Evolutionary conservation across 2,888 invertebrate species (phyloP).

Genomic region (Ichneumoninae sp.): DNA sequence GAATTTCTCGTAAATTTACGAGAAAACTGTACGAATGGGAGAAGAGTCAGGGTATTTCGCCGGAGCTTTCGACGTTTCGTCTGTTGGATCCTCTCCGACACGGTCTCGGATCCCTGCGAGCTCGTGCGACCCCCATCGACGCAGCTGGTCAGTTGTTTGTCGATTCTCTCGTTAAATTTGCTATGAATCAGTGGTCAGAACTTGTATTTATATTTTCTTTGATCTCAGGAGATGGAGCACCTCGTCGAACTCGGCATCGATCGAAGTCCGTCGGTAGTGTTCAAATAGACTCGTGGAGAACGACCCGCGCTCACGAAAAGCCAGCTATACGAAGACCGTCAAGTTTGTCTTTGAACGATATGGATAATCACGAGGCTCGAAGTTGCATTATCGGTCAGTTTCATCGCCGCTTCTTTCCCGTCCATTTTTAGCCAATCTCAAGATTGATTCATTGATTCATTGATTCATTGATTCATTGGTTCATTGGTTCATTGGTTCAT

Average conservation of each 20-base stretch:
- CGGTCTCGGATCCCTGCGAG: conserved; percentile 58
- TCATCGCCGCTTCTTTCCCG: background rate
- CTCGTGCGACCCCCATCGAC: conserved; percentile 41
- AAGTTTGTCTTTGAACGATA: conserved; percentile 84
- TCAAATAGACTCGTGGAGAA: conserved; percentile 65
- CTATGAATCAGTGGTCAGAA: background rate
- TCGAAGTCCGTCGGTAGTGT: conserved; percentile 93
- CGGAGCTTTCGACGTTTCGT: conserved; percentile 94
- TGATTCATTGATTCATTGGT: background rate
- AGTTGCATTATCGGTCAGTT: conserved; percentile 61
- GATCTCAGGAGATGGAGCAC: conserved; percentile 53
- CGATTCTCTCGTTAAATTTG: background rate
- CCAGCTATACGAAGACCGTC: conserved; percentile 86
- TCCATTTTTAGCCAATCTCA: background rate
- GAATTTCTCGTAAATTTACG: conserved; percentile 94
- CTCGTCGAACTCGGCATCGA: conserved; percentile 85
- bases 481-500: background rate
- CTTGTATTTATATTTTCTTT: background rate
- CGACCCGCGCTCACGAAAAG: conserved; percentile 55
- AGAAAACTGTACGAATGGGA: conserved; percentile 96
- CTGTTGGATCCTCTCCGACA: conserved; percentile 87
- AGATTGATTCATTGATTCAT: background rate
- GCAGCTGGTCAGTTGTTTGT: conserved; percentile 41
- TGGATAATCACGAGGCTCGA: conserved; percentile 65
- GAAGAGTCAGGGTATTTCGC: conserved; percentile 93